A percentile compares a stretch with the other conserved stretches of the same genome.
Evolutionary conservation across 2,888 invertebrate species (phyloP).

Genomic region (Leptothorax acervorum): DNA sequence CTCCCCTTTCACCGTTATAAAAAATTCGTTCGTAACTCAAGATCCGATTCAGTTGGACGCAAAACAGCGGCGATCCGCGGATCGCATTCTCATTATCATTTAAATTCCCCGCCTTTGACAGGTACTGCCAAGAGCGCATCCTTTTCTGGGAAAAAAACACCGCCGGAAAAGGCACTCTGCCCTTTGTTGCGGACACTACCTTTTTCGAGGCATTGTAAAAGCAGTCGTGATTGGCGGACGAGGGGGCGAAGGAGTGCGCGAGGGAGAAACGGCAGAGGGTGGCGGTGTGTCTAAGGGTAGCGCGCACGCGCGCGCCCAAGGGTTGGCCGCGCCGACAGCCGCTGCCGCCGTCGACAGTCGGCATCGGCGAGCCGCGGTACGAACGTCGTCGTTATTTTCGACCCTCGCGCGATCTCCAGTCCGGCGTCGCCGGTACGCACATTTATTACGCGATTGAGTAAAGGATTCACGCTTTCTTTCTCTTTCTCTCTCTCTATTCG

Average conservation of each 20-base stretch:
- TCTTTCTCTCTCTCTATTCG: background rate
- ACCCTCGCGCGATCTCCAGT: slow-evolving; percentile 21
- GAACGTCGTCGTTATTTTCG: slow-evolving; percentile 60
- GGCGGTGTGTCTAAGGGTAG: slow-evolving; percentile 49
- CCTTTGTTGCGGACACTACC: slow-evolving; percentile 68
- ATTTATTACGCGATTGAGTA: slow-evolving; percentile 53
- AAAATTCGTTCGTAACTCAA: background rate
- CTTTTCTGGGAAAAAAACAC: slow-evolving; percentile 49
- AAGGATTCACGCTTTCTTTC: slow-evolving; percentile 14
- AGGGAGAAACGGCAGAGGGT: slow-evolving; percentile 52
- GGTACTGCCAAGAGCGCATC: slow-evolving; percentile 51
- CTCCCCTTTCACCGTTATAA: background rate
- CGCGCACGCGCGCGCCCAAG: slow-evolving; percentile 72
- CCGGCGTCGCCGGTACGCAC: slow-evolving; percentile 53
- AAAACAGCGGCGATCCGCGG: slow-evolving; percentile 25
- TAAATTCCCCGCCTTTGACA: slow-evolving; percentile 58
- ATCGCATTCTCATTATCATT: slow-evolving; percentile 52
- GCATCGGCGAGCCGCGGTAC: slow-evolving; percentile 80
- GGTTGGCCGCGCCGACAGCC: slow-evolving; percentile 74
- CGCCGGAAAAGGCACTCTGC: slow-evolving; percentile 70
- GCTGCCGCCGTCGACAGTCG: slow-evolving; percentile 76
- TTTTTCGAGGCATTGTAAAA: slow-evolving; percentile 69
- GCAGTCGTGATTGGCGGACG: slow-evolving; percentile 60
- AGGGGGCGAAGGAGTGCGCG: slow-evolving; percentile 34
- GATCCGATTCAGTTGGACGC: background rate